These are phyloP conservation scores for Chironex yamaguchii DNA, from an alignment of 30 jellyfish, hydroid and myxozoan species.

Conservation along the genomic window DNA sequence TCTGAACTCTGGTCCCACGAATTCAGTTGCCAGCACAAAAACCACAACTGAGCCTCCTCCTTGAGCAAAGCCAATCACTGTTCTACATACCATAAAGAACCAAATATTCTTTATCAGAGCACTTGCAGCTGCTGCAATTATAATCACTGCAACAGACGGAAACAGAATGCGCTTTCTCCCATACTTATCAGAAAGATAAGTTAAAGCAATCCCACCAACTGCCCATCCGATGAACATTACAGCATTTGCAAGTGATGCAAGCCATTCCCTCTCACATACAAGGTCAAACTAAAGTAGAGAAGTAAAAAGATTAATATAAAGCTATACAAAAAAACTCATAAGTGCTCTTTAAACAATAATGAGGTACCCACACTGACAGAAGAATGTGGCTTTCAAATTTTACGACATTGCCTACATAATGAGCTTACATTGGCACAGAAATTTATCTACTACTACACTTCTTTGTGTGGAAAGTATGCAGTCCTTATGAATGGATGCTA, in stretches of 20 bases:
- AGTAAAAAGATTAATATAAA: too few relatives aligned
- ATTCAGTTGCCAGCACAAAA: constrained; percentile 84
- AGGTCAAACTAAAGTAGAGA: constrained; percentile 74
- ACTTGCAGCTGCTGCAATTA: constrained; percentile 39
- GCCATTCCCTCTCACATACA: constrained; percentile 76
- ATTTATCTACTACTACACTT: too few relatives aligned
- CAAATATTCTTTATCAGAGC: constrained; percentile 48
- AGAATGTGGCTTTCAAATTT: too few relatives aligned
- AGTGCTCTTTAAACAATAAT: too few relatives aligned
- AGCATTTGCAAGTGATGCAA: constrained; percentile 68
- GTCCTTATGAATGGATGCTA: too few relatives aligned
- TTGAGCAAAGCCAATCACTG: constrained; percentile 72
- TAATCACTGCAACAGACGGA: constrained; percentile 66
- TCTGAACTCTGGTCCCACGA: constrained; percentile 71
- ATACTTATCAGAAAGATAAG: constrained; percentile 66
- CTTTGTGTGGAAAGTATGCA: too few relatives aligned
- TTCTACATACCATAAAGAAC: constrained; percentile 57
- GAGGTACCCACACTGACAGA: too few relatives aligned
- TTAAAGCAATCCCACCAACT: constrained; percentile 78
- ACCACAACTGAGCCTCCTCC: constrained; percentile 71
- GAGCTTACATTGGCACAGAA: too few relatives aligned
- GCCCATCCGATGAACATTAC: constrained; percentile 87
- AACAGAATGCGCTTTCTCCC: constrained; percentile 74
- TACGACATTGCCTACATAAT: too few relatives aligned
- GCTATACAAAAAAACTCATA: too few relatives aligned